These are phyloP conservation scores for Heloderma charlesbogerti DNA, from an alignment of 2,113 vertebrate species.

Conservation along the genomic window DNA sequence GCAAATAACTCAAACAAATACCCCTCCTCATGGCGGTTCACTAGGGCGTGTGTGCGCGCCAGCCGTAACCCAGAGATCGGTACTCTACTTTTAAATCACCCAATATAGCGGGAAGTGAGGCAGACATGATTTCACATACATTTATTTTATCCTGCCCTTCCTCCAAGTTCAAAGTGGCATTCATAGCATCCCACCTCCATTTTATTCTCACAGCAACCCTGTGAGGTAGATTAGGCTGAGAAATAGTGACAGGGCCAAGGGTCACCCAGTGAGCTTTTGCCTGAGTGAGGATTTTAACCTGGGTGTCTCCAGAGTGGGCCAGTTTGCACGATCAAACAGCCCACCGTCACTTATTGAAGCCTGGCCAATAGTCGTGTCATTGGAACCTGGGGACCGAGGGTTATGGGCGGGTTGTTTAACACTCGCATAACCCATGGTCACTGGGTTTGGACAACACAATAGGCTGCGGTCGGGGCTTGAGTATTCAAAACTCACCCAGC, in stretches of 20 bases:
- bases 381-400: too few relatives aligned
- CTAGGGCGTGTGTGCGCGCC: too few relatives aligned
- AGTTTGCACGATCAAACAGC: too few relatives aligned
- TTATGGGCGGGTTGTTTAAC: too few relatives aligned
- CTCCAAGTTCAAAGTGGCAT: background rate
- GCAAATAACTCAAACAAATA: background rate
- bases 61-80: background rate
- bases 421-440: too few relatives aligned
- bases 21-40: background rate
- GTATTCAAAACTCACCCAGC: too few relatives aligned
- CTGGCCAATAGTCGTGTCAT: too few relatives aligned
- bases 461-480: too few relatives aligned
- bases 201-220: background rate
- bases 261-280: background rate
- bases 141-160: background rate
- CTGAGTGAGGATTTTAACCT: background rate
- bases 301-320: background rate
- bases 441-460: too few relatives aligned
- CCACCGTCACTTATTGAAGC: too few relatives aligned
- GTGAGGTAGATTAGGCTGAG: background rate
- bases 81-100: background rate
- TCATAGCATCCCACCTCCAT: too few relatives aligned
- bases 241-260: too few relatives aligned
- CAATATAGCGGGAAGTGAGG: background rate
- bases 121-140: background rate